Evolutionary conservation across 2,888 invertebrate genomes (phyloP).

Genomic region (Habroteleia sp.): DNA sequence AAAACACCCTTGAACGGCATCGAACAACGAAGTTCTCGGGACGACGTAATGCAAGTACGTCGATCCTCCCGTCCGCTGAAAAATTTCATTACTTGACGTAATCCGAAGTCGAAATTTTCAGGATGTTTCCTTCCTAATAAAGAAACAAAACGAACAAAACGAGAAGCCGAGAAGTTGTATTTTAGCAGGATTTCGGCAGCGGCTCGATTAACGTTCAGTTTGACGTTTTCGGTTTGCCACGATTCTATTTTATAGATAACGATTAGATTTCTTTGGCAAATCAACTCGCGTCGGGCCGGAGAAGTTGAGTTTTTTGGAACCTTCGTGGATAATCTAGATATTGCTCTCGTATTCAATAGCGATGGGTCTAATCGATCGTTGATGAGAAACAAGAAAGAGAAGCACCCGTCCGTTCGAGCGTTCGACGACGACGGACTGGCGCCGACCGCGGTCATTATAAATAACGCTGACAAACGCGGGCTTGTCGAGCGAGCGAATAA

Average conservation of each 20-base stretch:
- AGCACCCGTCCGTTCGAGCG: slow-evolving; percentile 76
- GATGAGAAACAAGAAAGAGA: slow-evolving; percentile 64
- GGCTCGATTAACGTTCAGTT: not conserved
- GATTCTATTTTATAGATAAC: slow-evolving; percentile 13
- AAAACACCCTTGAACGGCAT: slow-evolving; percentile 38
- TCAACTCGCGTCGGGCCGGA: not conserved
- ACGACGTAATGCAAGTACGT: slow-evolving; percentile 65
- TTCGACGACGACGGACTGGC: slow-evolving; percentile 73
- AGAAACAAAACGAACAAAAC: not conserved
- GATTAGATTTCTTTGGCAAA: no score
- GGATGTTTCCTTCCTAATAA: slow-evolving; percentile 31
- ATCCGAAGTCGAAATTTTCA: slow-evolving; percentile 43
- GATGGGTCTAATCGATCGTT: slow-evolving; percentile 73
- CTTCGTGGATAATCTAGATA: slow-evolving; percentile 50
- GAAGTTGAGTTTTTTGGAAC: slow-evolving; percentile 31
- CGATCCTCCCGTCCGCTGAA: slow-evolving; percentile 67
- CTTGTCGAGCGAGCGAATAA: slow-evolving; percentile 80
- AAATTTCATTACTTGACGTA: slow-evolving; percentile 62
- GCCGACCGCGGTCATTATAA: slow-evolving; percentile 13
- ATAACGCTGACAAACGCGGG: slow-evolving; percentile 41
- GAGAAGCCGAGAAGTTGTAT: no score
- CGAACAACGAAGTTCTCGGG: slow-evolving; percentile 67
- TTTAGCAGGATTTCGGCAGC: slow-evolving; percentile 11
- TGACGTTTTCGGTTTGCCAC: slow-evolving; percentile 1
- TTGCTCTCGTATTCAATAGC: slow-evolving; percentile 66